Base-by-base conservation (phyloP, 2,113 vertebrate genomes). In the Ctenodactylus gundi region DNA sequence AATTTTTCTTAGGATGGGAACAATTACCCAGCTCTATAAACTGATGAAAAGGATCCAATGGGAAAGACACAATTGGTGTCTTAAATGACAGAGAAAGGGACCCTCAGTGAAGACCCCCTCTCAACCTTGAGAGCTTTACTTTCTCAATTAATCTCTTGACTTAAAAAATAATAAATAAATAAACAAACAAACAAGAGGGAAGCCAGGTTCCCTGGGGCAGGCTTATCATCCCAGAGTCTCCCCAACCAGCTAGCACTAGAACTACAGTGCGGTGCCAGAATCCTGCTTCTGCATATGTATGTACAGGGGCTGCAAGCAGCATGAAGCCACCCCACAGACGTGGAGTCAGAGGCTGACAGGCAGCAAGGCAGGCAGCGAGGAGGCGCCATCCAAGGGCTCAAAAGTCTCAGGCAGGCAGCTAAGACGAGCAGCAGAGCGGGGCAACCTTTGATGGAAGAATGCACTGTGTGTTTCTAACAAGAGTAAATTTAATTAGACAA, bases 321-420 rank as follows among this genome's bases (percentile, higher is more conserved):
- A n/a, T n/a, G n/a, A n/a, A n/a, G n/a, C n/a, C n/a, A n/a, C n/a
- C n/a, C n/a, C 77, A 31, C 1, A 3, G 36, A 80, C 9, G 25
- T 7, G 41, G 57, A 34, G 18, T 17, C 57, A 60, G 57, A 62
- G 15, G 25, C 77, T 31, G 25, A 41, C 39, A 57, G 13, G 9
- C 27, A 3, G 39, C 4, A 9, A 21, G 25, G 21, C 6, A 1
- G 4, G 25, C 0, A 7, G 29, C 29, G 57, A 44, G 29, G 17
- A 20, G 39, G 4, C 23, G 31, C 2, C 72, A 60, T 18, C 18
- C 6, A 81, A 41, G 39, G 18, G 58, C 29, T 46, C 58, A 62
- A 46, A n/a, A 18, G 51, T 34, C 10, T 46, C 10, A 34, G 57
- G 49, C 23, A 82, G 29, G 46, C 18, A 34, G 58, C 29, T 31